A percentile compares a stretch with the other conserved stretches of the same genome.
phyloP scores from a whole-genome alignment of 2,113 vertebrate genomes.

The Pituophis catenifer region DNA sequence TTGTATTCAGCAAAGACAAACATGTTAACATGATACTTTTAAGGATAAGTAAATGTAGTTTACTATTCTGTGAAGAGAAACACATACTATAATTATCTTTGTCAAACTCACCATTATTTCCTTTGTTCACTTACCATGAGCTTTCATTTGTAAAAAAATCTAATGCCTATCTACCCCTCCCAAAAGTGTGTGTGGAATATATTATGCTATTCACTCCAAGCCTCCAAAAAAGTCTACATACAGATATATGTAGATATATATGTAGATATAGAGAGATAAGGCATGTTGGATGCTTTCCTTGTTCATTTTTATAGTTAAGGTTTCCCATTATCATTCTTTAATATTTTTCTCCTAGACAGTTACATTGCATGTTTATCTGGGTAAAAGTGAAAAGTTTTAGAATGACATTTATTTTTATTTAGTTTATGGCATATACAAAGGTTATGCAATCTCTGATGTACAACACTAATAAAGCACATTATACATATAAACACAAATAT shows the following conservation, averaged over 20 bases:
- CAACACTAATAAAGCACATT: neutral
- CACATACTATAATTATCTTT: slow-evolving; percentile 8
- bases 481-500: neutral
- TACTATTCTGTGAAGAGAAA: neutral
- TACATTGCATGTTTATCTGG: neutral
- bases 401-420: neutral
- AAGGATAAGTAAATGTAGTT: neutral
- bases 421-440: neutral
- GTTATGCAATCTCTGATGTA: neutral
- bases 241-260: neutral
- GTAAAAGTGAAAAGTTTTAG: neutral
- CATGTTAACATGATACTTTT: neutral
- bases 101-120: neutral
- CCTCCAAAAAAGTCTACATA: neutral
- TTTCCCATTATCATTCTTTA: neutral
- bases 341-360: neutral
- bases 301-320: neutral
- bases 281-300: neutral
- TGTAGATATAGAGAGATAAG: neutral
- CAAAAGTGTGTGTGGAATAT: neutral
- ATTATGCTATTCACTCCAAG: neutral
- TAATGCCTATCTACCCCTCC: neutral
- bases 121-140: neutral
- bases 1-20: neutral
- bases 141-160: neutral